These are phyloP conservation scores for Saturnia pavonia DNA, from an alignment of 2,888 invertebrate genomes.

Conservation along the genomic window DNA sequence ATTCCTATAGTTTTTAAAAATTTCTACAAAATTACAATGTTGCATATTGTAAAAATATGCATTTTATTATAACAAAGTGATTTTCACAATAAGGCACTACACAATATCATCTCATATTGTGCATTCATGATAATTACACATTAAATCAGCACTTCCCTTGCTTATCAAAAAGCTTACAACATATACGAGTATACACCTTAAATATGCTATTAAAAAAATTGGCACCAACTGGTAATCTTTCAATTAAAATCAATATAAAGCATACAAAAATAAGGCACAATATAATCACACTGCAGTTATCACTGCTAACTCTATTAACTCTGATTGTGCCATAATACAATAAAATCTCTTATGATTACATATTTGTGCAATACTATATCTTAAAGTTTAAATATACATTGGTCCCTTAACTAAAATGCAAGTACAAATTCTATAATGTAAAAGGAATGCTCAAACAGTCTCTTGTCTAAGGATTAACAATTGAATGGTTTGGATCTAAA, in stretches of 20 bases:
- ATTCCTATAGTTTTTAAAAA: constrained; percentile 22
- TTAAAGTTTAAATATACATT: constrained; percentile 34
- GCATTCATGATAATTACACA: neutral
- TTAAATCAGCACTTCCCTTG: neutral
- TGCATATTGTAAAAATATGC: constrained; percentile 24
- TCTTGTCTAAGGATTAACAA: constrained; percentile 34
- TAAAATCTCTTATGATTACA: constrained; percentile 56
- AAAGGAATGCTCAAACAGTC: constrained; percentile 61
- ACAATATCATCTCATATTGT: constrained; percentile 15
- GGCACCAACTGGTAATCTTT: constrained; percentile 69
- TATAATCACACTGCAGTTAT: constrained; percentile 26
- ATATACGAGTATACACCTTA: constrained; percentile 22
- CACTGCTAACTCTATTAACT: neutral
- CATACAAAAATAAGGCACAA: constrained; percentile 22
- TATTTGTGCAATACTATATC: constrained; percentile 42
- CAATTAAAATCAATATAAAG: constrained; percentile 24
- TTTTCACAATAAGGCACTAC: constrained; percentile 14
- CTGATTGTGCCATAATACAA: constrained; percentile 60
- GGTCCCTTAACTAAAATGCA: constrained; percentile 24
- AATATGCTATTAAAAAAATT: constrained; percentile 47
- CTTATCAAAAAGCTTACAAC: neutral
- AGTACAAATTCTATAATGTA: constrained; percentile 38
- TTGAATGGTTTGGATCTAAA: constrained; percentile 13
- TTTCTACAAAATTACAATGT: constrained; percentile 15
- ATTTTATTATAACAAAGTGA: constrained; percentile 28